These are phyloP conservation scores for Uria aalge DNA, from an alignment of 2,113 vertebrate species.

Conservation along the genomic window DNA sequence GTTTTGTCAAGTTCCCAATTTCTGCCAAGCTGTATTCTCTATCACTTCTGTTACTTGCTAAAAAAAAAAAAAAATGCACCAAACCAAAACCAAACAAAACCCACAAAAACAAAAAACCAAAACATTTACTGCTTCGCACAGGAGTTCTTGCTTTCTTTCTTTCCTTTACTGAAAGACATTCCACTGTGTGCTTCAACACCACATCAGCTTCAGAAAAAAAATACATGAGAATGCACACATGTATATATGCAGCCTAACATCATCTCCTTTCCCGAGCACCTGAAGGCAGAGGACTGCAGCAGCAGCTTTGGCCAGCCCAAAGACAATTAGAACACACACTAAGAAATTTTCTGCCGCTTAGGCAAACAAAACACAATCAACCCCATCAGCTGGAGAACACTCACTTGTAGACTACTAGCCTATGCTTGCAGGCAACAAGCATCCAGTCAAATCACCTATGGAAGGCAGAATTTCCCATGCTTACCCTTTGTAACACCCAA, in stretches of 20 bases:
- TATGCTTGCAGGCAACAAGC: not conserved
- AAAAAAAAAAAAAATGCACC: not conserved
- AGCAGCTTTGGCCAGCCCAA: not conserved
- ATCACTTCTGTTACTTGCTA: not conserved
- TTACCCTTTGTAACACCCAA: not conserved
- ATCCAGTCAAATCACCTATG: not conserved
- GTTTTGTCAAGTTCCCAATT: not conserved
- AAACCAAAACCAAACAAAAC: too few species aligned
- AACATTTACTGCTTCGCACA: not conserved
- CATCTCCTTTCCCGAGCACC: not conserved
- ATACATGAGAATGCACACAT: fast-evolving
- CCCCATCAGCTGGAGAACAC: not conserved
- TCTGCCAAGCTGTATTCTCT: not conserved
- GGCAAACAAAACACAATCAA: not conserved
- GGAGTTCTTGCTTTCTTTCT: not conserved
- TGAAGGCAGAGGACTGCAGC: not conserved
- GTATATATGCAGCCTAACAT: fast-evolving
- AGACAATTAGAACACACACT: not conserved
- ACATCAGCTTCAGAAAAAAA: not conserved
- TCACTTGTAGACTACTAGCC: not conserved
- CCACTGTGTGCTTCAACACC: not conserved
- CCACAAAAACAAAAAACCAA: not conserved
- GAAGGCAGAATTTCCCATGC: not conserved
- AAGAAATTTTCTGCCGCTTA: not conserved
- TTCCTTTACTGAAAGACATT: not conserved